Conservation (phyloP, 2,888 invertebrate genomes). For the Mycalesis mineus region DNA sequence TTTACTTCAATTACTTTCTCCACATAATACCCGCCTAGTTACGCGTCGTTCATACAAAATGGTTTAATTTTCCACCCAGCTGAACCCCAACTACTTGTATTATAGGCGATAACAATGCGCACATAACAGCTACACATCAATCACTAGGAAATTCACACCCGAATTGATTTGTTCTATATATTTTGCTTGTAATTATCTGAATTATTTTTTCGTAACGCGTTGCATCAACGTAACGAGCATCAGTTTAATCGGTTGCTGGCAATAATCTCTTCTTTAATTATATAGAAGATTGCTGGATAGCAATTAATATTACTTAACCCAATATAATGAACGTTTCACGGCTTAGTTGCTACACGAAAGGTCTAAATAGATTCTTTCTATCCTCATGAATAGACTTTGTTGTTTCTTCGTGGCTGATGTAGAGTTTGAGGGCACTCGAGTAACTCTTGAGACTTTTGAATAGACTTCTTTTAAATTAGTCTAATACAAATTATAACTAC, state of each 20-base stretch:
- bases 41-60: conserved; percentile 8
- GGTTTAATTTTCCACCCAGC: conserved; percentile 16
- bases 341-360: conserved; percentile 39
- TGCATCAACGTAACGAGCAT: conserved; percentile 52
- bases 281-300: conserved; percentile 44
- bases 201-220: conserved; percentile 49
- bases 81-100: conserved; percentile 14
- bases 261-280: conserved; percentile 56
- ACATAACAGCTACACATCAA: conserved; percentile 37
- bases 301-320: conserved; percentile 70
- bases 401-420: neutral
- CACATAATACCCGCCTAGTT: conserved; percentile 4
- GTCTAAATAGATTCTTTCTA: conserved; percentile 5
- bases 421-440: neutral
- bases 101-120: conserved; percentile 22
- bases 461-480: neutral
- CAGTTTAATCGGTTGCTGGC: conserved; percentile 49
- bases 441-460: neutral
- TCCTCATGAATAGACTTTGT: conserved; percentile 7
- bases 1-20: conserved; percentile 10
- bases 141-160: conserved; percentile 37
- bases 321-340: conserved; percentile 60
- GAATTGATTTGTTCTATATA: conserved; percentile 38
- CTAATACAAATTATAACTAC: no score
- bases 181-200: conserved; percentile 46